Evolutionary conservation across 1,140 invertebrate genomes (phyloP).

Genomic region (Papilio polytes): DNA sequence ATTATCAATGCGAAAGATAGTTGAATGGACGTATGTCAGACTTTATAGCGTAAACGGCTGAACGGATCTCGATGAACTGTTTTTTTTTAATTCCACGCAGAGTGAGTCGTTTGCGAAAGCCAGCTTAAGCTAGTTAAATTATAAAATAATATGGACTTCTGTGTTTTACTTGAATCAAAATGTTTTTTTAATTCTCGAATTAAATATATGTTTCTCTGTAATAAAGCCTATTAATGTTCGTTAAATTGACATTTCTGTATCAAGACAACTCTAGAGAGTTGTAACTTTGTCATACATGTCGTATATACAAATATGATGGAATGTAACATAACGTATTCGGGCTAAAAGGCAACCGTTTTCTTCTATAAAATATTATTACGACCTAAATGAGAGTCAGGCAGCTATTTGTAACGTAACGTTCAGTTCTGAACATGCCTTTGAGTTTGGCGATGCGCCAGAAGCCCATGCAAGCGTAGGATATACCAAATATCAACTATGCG

Average conservation of each 20-base stretch:
- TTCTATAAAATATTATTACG: constrained; percentile 46
- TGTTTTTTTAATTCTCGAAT: neutral
- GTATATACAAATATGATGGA: neutral
- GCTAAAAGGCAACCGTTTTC: constrained; percentile 24
- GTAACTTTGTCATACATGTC: neutral
- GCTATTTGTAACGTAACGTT: constrained; percentile 50
- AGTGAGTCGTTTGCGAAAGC: too few species aligned
- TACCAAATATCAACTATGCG: constrained; percentile 52
- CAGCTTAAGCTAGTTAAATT: too few species aligned
- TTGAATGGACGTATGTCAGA: too few species aligned
- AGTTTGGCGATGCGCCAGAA: constrained; percentile 48
- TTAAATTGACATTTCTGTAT: neutral
- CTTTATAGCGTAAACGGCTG: too few species aligned
- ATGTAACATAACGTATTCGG: neutral
- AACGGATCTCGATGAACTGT: too few species aligned
- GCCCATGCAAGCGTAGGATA: constrained; percentile 45
- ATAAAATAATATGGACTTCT: too few species aligned
- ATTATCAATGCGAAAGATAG: too few species aligned
- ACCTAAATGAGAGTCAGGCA: constrained; percentile 47
- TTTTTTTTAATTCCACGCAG: too few species aligned
- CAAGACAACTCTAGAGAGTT: neutral
- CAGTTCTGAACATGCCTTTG: constrained; percentile 43
- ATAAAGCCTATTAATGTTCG: neutral
- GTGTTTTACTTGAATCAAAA: neutral
- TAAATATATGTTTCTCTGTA: neutral